phyloP scores from a whole-genome alignment of 2,888 invertebrate species.

The Lithophane ornitopus region DNA sequence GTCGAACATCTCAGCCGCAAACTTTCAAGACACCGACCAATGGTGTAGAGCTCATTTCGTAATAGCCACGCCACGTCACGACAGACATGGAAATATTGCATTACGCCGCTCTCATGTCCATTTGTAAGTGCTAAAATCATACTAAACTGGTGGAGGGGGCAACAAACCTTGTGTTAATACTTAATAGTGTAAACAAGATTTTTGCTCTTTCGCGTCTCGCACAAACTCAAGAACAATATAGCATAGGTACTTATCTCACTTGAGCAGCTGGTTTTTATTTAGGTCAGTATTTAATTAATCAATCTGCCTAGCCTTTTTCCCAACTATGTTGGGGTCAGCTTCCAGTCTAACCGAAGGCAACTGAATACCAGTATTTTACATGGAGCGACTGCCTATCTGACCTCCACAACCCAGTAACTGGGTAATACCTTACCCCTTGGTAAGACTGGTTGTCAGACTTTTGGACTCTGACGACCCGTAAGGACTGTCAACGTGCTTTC shows the following conservation, averaged over 20 bases:
- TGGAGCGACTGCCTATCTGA: too few species aligned
- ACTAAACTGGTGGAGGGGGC: conserved; percentile 24
- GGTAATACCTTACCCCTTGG: too few species aligned
- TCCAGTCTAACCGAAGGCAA: too few species aligned
- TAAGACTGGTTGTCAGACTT: too few species aligned
- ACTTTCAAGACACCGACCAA: conserved; percentile 78
- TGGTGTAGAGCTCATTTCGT: conserved; percentile 77
- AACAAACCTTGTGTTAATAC: conserved; percentile 28
- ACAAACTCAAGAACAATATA: background rate
- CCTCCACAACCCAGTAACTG: too few species aligned
- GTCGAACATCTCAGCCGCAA: conserved; percentile 77
- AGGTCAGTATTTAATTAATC: conserved; percentile 19
- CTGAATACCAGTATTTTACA: too few species aligned
- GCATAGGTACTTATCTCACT: background rate
- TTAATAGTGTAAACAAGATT: conserved; percentile 14
- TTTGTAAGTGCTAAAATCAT: conserved; percentile 43
- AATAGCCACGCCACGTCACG: conserved; percentile 69
- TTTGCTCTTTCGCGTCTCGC: conserved; percentile 15
- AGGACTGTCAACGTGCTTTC: too few species aligned
- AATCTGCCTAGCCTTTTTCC: too few species aligned
- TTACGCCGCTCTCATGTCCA: conserved; percentile 39
- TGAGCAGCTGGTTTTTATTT: conserved; percentile 8
- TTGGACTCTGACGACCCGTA: too few species aligned
- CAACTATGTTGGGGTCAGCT: too few species aligned
- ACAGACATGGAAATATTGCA: conserved; percentile 59